A percentile compares a stretch with the other conserved stretches of the same genome.
Conservation (phyloP, 2,113 vertebrate genomes). For the Cololabis saira region DNA sequence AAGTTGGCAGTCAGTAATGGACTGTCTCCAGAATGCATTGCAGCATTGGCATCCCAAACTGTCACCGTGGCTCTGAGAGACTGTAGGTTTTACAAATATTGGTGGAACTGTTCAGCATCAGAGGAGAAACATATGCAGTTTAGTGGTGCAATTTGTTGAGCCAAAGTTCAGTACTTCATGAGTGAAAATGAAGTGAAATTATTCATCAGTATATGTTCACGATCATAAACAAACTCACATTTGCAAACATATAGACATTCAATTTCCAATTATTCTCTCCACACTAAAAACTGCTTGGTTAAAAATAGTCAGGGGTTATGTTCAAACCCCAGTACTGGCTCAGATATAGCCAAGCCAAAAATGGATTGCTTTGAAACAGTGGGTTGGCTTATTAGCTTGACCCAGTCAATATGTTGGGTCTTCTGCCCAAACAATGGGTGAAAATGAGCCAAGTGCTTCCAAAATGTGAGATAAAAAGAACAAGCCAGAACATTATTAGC, state of each 20-base stretch:
- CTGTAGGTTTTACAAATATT: slow-evolving; percentile 48
- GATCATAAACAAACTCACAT: slow-evolving; percentile 27
- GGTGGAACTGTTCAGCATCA: slow-evolving; percentile 48
- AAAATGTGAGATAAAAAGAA: too few relatives aligned
- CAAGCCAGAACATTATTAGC: too few relatives aligned
- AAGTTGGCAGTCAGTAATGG: slow-evolving; percentile 54
- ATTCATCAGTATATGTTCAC: slow-evolving; percentile 9
- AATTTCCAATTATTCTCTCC: too few relatives aligned
- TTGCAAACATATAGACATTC: slow-evolving; percentile 10
- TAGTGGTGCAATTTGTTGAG: slow-evolving; percentile 10
- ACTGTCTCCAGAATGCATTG: slow-evolving; percentile 46
- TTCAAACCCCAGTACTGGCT: too few relatives aligned
- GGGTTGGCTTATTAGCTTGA: too few relatives aligned
- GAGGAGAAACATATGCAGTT: slow-evolving; percentile 41
- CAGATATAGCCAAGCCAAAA: too few relatives aligned
- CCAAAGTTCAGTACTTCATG: not conserved
- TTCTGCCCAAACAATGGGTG: too few relatives aligned
- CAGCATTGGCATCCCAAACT: slow-evolving; percentile 40
- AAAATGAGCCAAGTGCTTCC: too few relatives aligned
- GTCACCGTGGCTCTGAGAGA: slow-evolving; percentile 31
- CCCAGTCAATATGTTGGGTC: too few relatives aligned
- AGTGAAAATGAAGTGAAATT: slow-evolving; percentile 17
- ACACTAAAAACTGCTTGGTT: too few relatives aligned
- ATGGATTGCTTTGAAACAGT: too few relatives aligned
- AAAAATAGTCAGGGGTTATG: too few relatives aligned